Evolutionary conservation across 2,113 vertebrate genomes (phyloP), one percentile per base, ranked within the genome.

Genomic region (Apistogramma diplotaenia): DNA sequence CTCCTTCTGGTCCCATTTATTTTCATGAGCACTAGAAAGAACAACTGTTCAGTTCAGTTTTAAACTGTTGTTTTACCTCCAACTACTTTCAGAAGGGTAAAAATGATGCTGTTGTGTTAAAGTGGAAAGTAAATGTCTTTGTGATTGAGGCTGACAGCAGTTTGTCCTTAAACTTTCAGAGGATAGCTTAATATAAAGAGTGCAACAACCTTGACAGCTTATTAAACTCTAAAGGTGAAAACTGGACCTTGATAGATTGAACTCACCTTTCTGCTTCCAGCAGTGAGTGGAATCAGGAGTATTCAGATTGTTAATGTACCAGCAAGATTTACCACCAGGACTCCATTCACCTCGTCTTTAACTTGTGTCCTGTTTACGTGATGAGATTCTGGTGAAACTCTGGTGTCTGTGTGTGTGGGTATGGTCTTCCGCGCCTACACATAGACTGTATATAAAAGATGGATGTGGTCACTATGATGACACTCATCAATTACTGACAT

Each of bases 81-180:
- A 29, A 55, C 40, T 53, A 70, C 31, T 29, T 65, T 13, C 51
- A 21, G 43, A 71, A 55, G 78, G 78, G 59, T 61, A 27, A 31
- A 51, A 29, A 70, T 0, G 43, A 29, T 70, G 18, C 43, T 31
- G 43, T 29, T 16, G 65, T 13, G 25, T 70, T 70, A 70, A 51
- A 70, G 65, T 70, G 65, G 25, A 19, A 51, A 51, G 49, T 31
- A 70, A 49, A 18, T 46, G 25, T 70, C 65, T 51, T 29, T 70
- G 43, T 70, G 65, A 70, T 51, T 70, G 51, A 25, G 62, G 60
- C 56, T 56, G 81, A 79, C 59, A 40, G 31, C 40, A 33, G 60
- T 75, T 85, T 56, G 83, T 75, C 83, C 83, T 73, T 49, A 46
- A 46, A 55, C 71, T 19, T 72, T 73, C 43, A 11, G 5, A 49